A percentile compares a stretch with the other conserved stretches of the same genome.
phyloP scores from a whole-genome alignment of 2,113 vertebrate species.

The Ciconia stormi region DNA sequence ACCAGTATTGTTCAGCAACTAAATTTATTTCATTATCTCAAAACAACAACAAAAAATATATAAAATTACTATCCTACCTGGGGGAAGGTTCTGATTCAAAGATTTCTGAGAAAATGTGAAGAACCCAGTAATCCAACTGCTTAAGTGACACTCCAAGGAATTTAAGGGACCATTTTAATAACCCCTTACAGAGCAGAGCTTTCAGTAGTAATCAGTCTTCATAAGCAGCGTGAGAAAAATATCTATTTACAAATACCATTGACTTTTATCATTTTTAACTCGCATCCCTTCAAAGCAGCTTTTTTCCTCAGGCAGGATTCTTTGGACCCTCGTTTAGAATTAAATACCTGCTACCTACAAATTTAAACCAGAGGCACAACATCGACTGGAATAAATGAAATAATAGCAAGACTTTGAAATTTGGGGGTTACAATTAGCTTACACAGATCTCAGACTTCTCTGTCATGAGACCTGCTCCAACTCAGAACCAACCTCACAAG shows the following conservation, averaged over 20 bases:
- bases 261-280: neutral
- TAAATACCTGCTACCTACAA: neutral
- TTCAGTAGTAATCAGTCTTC: neutral
- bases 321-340: neutral
- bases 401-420: neutral
- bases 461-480: neutral
- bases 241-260: neutral
- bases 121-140: neutral
- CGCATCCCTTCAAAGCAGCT: neutral
- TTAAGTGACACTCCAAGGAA: neutral
- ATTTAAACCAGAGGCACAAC: neutral
- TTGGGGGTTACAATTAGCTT: rapidly evolving
- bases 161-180: neutral
- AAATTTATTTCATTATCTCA: neutral
- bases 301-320: neutral
- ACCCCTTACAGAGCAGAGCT: neutral
- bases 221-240: neutral
- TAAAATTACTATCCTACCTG: neutral
- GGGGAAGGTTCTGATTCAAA: neutral
- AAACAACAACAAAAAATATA: neutral
- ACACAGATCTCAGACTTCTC: neutral
- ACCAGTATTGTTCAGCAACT: neutral
- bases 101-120: neutral
- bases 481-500: neutral
- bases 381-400: rapidly evolving